Percentiles rank a stretch among this genome's conserved stretches.
Evolutionary conservation across 2,888 invertebrate genomes (phyloP).

Genomic region (Cryptosula pallasiana): DNA sequence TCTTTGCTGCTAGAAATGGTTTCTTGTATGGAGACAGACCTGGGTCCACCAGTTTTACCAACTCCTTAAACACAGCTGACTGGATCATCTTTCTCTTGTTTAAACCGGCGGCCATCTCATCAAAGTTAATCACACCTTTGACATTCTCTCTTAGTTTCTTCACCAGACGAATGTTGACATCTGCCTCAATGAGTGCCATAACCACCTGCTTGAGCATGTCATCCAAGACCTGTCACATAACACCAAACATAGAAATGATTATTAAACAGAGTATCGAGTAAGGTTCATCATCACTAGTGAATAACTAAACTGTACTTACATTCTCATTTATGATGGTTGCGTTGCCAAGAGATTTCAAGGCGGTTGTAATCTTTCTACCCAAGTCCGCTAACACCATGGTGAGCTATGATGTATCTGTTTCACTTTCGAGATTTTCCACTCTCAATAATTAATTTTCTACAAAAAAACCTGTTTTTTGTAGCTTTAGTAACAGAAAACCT

Average conservation of each 20-base stretch:
- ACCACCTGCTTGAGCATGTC: conserved; percentile 99
- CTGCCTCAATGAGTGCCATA: conserved; percentile 92
- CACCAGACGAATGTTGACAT: conserved; percentile 88
- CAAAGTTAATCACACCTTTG: conserved; percentile 91
- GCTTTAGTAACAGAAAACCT: too few relatives aligned
- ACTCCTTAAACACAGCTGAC: conserved; percentile 92
- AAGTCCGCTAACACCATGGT: conserved; percentile 99
- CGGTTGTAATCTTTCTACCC: conserved; percentile 97
- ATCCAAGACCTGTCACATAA: conserved; percentile 75
- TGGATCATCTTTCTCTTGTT: conserved; percentile 98
- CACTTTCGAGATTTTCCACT: too few relatives aligned
- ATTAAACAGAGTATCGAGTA: too few relatives aligned
- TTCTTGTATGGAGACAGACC: too few relatives aligned
- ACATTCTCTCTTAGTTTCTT: conserved; percentile 96
- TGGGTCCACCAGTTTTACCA: conserved; percentile 71
- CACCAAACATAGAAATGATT: background rate
- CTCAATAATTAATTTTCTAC: too few relatives aligned
- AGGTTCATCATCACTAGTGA: too few relatives aligned
- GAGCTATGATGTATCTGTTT: background rate
- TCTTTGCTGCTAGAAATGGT: too few relatives aligned
- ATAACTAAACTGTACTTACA: too few relatives aligned
- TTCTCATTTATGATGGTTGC: conserved; percentile 98
- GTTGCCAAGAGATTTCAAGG: conserved; percentile 92
- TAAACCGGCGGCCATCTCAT: conserved; percentile 94
- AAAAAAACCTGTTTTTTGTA: too few relatives aligned